A percentile compares a stretch with the other conserved stretches of the same genome.
Evolutionary conservation across 1,140 invertebrate genomes (phyloP).

Genomic region (Solen grandis): DNA sequence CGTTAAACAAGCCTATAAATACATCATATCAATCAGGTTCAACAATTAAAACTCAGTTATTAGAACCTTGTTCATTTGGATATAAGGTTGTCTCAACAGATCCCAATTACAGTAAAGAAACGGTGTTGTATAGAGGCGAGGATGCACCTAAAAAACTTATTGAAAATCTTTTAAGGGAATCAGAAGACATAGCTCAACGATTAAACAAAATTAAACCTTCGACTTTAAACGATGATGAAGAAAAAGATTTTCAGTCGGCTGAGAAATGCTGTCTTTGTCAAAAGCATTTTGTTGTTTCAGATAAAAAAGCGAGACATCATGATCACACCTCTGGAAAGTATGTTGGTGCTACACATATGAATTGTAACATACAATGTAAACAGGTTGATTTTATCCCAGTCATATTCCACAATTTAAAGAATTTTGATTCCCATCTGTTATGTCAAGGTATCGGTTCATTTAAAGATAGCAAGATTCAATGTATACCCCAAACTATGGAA

Average conservation of each 20-base stretch:
- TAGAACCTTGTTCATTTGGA: too few relatives aligned
- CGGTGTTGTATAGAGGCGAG: slow-evolving; percentile 19
- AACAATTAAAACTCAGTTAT: slow-evolving; percentile 20
- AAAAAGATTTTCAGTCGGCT: slow-evolving; percentile 16
- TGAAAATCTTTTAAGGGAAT: slow-evolving; percentile 36
- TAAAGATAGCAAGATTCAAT: slow-evolving; percentile 69
- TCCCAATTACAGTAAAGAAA: slow-evolving; percentile 19
- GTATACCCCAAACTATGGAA: slow-evolving; percentile 79
- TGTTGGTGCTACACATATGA: slow-evolving; percentile 41
- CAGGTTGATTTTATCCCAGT: slow-evolving; percentile 68
- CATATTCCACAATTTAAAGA: too few relatives aligned
- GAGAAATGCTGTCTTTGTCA: slow-evolving; percentile 37
- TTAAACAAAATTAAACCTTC: slow-evolving; percentile 36
- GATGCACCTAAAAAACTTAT: slow-evolving; percentile 42
- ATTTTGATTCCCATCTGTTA: too few relatives aligned
- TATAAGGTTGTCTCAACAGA: too few relatives aligned
- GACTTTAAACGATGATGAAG: slow-evolving; percentile 3
- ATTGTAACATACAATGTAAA: slow-evolving; percentile 54
- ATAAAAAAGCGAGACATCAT: slow-evolving; percentile 46
- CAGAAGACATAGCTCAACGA: slow-evolving; percentile 8
- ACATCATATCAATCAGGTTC: slow-evolving; percentile 13
- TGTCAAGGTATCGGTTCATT: too few relatives aligned
- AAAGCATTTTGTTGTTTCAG: slow-evolving; percentile 49
- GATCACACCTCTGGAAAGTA: slow-evolving; percentile 36
- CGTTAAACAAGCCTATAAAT: slow-evolving; percentile 42